These are phyloP conservation scores for Podabrus alpinus DNA, from an alignment of 2,888 invertebrate genomes.

Conservation along the genomic window DNA sequence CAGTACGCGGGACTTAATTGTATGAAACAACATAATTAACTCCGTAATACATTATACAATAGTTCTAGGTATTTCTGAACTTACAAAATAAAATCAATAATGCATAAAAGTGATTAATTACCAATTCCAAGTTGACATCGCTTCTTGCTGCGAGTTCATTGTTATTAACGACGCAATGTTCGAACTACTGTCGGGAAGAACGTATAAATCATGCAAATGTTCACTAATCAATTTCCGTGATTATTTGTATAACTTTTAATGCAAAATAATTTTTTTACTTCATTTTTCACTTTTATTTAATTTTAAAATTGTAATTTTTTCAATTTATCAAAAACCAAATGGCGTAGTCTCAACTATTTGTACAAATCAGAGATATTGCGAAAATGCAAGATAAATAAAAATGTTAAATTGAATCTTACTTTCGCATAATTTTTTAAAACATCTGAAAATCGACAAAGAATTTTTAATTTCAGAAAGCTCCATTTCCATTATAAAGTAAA, in stretches of 20 bases:
- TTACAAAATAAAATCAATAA: not conserved
- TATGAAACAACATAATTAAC: too few species aligned
- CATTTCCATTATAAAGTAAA: not conserved
- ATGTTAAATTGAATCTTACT: not conserved
- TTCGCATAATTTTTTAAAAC: not conserved
- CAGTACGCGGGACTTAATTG: too few species aligned
- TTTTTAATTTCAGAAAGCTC: not conserved
- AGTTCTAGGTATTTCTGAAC: not conserved
- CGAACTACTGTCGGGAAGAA: not conserved
- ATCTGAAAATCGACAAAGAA: not conserved
- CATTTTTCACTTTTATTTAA: too few species aligned
- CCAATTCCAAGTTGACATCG: not conserved
- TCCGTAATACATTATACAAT: too few species aligned
- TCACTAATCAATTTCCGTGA: not conserved
- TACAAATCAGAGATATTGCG: not conserved
- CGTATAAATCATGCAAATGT: not conserved
- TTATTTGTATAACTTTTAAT: not conserved
- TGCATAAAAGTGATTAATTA: not conserved
- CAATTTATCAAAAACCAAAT: too few species aligned
- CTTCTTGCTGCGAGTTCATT: not conserved
- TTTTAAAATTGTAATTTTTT: too few species aligned
- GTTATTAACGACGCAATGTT: constrained; percentile 3
- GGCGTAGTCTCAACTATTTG: too few species aligned
- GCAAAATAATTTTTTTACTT: not conserved
- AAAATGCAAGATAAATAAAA: not conserved